Conservation (phyloP, 2,888 invertebrate species). For the Mongoloraphidia duomilia region DNA sequence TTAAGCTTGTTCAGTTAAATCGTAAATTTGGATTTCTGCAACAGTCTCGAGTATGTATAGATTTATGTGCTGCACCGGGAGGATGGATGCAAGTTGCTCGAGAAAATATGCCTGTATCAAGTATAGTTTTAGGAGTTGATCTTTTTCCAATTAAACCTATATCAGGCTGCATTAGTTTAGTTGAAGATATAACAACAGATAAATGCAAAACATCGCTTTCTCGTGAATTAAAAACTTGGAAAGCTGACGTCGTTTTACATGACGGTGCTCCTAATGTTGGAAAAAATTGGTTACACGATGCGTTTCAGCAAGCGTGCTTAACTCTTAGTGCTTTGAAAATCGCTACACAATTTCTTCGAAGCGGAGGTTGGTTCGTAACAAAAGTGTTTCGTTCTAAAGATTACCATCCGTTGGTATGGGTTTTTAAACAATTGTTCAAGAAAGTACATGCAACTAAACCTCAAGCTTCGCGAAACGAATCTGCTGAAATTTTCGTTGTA, state of each 20-base stretch:
- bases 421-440: conserved; percentile 89
- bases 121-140: conserved; percentile 90
- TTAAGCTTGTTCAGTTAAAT: conserved; percentile 95
- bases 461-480: conserved; percentile 93
- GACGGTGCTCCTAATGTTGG: conserved; percentile 99
- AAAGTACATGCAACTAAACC: conserved; percentile 98
- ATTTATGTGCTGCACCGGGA: conserved; percentile 97
- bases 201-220: conserved; percentile 70
- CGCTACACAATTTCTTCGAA: conserved; percentile 73
- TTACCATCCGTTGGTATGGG: conserved; percentile 89
- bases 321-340: conserved; percentile 88
- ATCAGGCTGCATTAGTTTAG: conserved; percentile 75
- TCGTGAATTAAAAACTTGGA: conserved; percentile 85
- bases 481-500: conserved; percentile 98
- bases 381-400: conserved; percentile 98
- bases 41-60: conserved; percentile 89
- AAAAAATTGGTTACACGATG: conserved; percentile 93
- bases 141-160: conserved; percentile 86
- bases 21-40: conserved; percentile 94
- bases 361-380: conserved; percentile 95
- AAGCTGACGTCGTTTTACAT: conserved; percentile 90
- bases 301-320: conserved; percentile 83
- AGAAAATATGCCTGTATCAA: conserved; percentile 94
- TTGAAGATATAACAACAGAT: conserved; percentile 94
- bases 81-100: conserved; percentile 99